phyloP scores from a whole-genome alignment of 2,888 invertebrate genomes.

The Acrobasis repandana region DNA sequence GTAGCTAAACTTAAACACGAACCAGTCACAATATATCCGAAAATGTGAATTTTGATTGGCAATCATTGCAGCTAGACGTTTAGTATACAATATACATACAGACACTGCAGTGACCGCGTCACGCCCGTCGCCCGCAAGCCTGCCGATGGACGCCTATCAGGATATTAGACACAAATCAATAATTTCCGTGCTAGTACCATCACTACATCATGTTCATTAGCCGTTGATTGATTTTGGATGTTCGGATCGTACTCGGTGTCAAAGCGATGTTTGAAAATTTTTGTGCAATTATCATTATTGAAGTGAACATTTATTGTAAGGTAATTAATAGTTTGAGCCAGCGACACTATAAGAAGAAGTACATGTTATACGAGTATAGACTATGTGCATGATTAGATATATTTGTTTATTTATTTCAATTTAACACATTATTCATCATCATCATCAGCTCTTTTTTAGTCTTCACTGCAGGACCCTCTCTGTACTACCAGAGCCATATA shows the following conservation, averaged over 20 bases:
- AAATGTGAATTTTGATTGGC: conserved; percentile 27
- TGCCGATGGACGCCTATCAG: conserved; percentile 49
- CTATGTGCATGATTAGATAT: too few species aligned
- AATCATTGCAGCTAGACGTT: conserved; percentile 23
- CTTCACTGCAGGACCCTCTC: too few species aligned
- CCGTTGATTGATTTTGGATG: conserved; percentile 63
- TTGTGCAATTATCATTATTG: background rate
- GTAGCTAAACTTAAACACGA: background rate
- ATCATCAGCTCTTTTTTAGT: too few species aligned
- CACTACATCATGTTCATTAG: conserved; percentile 54
- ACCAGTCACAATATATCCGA: background rate
- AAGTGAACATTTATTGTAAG: too few species aligned
- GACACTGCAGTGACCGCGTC: conserved; percentile 54
- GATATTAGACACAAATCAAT: conserved; percentile 79
- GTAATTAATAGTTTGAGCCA: too few species aligned
- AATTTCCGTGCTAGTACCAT: conserved; percentile 68
- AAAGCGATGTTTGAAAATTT: background rate
- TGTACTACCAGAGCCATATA: too few species aligned
- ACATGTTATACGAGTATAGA: too few species aligned
- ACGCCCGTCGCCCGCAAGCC: conserved; percentile 60
- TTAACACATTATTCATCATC: too few species aligned
- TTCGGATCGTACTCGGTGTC: background rate
- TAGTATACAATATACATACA: too few species aligned
- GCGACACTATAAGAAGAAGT: too few species aligned
- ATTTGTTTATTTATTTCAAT: too few species aligned